A percentile compares a stretch with the other conserved stretches of the same genome.
These are phyloP conservation scores for Aurelia aurita complex sp. Pacific DNA, from an alignment of 30 jellyfish, hydroid and myxozoan species.

Conservation along the genomic window DNA sequence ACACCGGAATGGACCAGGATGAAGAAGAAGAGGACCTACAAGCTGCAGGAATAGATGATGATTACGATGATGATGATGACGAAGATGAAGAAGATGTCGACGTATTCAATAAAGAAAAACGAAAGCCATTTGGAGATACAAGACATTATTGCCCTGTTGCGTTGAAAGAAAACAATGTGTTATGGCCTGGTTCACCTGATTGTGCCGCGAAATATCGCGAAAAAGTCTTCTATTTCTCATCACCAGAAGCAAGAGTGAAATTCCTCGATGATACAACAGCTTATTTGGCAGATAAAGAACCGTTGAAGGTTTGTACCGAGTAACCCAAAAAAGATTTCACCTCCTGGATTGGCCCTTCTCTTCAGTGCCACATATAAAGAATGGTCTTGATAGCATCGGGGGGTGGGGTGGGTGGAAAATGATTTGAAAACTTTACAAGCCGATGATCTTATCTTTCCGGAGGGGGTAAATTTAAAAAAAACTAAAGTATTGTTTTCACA, in stretches of 20 bases:
- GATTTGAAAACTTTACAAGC: too few relatives aligned
- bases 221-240: conserved; percentile 79
- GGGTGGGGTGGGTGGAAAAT: too few relatives aligned
- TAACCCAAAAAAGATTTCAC: too few relatives aligned
- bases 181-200: conserved; percentile 97
- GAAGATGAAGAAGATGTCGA: conserved; percentile 73
- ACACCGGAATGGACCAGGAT: conserved; percentile 97
- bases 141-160: conserved; percentile 91
- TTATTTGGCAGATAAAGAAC: conserved; percentile 80
- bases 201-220: conserved; percentile 96
- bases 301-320: conserved; percentile 68
- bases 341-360: too few relatives aligned
- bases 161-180: conserved; percentile 77
- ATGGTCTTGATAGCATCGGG: too few relatives aligned
- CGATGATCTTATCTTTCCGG: too few relatives aligned
- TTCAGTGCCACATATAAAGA: too few relatives aligned
- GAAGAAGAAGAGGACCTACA: conserved; percentile 97
- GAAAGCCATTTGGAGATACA: conserved; percentile 95
- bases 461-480: too few relatives aligned
- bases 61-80: conserved; percentile 34
- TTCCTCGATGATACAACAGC: conserved; percentile 76
- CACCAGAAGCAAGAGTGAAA: conserved; percentile 83
- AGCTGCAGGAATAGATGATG: conserved; percentile 65
- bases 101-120: conserved; percentile 64
- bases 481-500: too few relatives aligned